Base-by-base conservation (phyloP, 2,888 invertebrate species). In the Andrena haemorrhoa region DNA sequence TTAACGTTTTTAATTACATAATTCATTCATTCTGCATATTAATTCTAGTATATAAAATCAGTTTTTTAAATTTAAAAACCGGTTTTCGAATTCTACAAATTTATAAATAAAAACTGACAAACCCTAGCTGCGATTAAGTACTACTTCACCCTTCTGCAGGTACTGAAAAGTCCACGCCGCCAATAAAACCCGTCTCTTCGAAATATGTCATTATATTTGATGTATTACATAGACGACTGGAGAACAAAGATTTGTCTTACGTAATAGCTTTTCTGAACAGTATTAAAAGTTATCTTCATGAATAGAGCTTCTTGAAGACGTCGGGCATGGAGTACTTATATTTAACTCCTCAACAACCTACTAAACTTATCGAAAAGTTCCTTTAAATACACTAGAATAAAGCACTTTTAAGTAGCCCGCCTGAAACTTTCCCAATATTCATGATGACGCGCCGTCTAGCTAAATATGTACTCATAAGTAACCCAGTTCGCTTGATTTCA, bases 381-480 rank as follows among this genome's bases (percentile, higher is more conserved):
- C 33, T 58, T 35, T 8, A 49, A 80, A 63, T 33, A 23, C 68
- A 12, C 29, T 69, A 64, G n/a, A 68, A 35, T 26, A 51, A 64
- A 77, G 73, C 26, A 31, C 20, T 49, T 31, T 23, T 16, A 12
- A 49, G 56, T 35, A 68, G 58, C 33, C 53, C 20, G 26, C 8
- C 29, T 6, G 20, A 78, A 81, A 78, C 41, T 73, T 78, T 64
- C 33, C 63, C 49, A 77, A 73, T 58, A 63, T 64, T 51, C 77
- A 12, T 0, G 49, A 58, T 51, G n/a, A 64, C 63, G 8, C n/a
- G 23, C 23, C 41, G 35, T 70, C 56, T 10, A 29, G 35, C 26
- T 31, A n/a, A 56, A 56, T 56, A 29, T 51, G 31, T 53, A 33
- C 41, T 63, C 31, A 8, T 0, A 29, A 47, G n/a, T 49, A 12